These are phyloP conservation scores for Noctua janthina DNA, from an alignment of 2,888 invertebrate genomes.

Conservation along the genomic window DNA sequence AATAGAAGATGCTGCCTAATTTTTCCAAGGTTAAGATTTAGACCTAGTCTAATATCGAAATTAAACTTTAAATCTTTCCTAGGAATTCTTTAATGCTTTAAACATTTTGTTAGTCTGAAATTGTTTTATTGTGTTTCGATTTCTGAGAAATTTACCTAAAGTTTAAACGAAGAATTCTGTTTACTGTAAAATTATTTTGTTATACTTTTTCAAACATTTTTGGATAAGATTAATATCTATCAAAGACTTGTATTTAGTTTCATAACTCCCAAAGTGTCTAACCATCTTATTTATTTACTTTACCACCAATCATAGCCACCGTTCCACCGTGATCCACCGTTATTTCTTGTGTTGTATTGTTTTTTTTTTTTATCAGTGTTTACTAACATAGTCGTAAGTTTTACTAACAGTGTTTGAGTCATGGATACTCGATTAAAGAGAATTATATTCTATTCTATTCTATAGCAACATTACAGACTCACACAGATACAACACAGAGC, in stretches of 20 bases:
- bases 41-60: neutral
- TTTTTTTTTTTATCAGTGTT: too few species aligned
- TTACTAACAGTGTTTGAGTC: too few species aligned
- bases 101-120: conserved; percentile 14
- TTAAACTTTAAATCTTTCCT: conserved; percentile 22
- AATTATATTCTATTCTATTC: too few species aligned
- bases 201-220: conserved; percentile 1
- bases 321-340: too few species aligned
- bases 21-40: conserved; percentile 1
- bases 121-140: conserved; percentile 1
- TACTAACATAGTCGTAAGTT: too few species aligned
- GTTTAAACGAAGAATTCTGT: conserved; percentile 22
- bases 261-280: neutral
- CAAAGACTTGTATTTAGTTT: neutral
- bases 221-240: neutral
- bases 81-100: conserved; percentile 9
- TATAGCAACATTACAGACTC: too few species aligned
- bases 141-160: conserved; percentile 4
- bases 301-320: too few species aligned
- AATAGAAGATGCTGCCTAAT: neutral
- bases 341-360: too few species aligned
- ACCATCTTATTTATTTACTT: neutral
- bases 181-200: neutral
- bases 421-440: too few species aligned
- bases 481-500: too few species aligned